phyloP scores from a whole-genome alignment of 2,797 vertebrate genomes.

The Selene dorsalis region DNA sequence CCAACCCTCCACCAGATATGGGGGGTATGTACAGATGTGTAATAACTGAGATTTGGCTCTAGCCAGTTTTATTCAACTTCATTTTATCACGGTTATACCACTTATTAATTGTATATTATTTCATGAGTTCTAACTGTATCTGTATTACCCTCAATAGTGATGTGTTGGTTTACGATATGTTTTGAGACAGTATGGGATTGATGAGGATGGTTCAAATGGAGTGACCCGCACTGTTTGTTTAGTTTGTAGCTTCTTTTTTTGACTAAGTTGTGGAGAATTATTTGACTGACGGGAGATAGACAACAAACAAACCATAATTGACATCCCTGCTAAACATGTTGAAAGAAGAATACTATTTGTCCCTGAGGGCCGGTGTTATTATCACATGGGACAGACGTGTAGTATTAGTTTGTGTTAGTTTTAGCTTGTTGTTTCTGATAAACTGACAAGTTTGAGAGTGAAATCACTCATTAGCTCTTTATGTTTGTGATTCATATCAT shows the following conservation, averaged over 20 bases:
- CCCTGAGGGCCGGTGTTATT: neutral
- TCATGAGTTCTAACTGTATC: no score
- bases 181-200: neutral
- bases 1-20: no score
- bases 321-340: neutral
- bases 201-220: no score
- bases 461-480: neutral
- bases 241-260: neutral
- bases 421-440: neutral
- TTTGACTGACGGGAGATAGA: neutral
- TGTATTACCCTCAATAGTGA: no score
- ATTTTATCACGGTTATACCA: neutral
- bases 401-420: neutral
- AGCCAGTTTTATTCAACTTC: neutral
- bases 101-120: neutral
- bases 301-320: neutral
- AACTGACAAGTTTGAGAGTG: neutral
- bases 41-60: neutral
- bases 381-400: neutral
- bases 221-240: neutral
- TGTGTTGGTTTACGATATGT: neutral
- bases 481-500: constrained; percentile 4
- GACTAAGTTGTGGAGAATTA: neutral
- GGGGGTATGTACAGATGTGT: neutral
- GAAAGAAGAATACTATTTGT: neutral